Evolutionary conservation across 2,888 invertebrate species (phyloP).

Genomic region (Malacosoma neustria): DNA sequence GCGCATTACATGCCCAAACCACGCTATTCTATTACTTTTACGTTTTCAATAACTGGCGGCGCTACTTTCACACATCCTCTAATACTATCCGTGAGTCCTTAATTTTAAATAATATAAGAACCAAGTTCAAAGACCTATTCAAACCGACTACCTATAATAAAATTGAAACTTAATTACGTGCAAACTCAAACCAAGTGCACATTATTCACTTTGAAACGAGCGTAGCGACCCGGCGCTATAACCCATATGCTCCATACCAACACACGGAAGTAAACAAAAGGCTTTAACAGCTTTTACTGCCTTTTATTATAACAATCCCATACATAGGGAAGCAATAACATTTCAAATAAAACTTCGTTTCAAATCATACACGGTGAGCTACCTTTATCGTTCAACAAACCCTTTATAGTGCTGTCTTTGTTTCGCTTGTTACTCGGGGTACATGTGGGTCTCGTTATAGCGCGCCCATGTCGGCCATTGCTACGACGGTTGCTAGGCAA

Average conservation of each 20-base stretch:
- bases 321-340: slow-evolving; percentile 44
- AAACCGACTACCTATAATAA: no score
- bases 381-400: slow-evolving; percentile 54
- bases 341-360: slow-evolving; percentile 43
- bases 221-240: not conserved
- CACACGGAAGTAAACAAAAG: not conserved
- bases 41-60: no score
- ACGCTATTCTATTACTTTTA: no score
- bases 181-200: no score
- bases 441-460: slow-evolving; percentile 11
- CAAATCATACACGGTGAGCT: slow-evolving; percentile 39
- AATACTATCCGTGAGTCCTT: no score
- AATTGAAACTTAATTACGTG: no score
- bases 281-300: not conserved
- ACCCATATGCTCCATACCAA: not conserved
- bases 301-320: not conserved
- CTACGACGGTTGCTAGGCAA: slow-evolving; percentile 29
- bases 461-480: slow-evolving; percentile 12
- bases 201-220: no score
- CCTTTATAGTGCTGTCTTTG: slow-evolving; percentile 16
- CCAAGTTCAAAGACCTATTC: no score
- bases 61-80: no score
- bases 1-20: no score
- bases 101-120: no score
- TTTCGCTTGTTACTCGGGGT: slow-evolving; percentile 8